phyloP scores from a whole-genome alignment of 2,797 vertebrate species.

The Neostethus bicornis region DNA sequence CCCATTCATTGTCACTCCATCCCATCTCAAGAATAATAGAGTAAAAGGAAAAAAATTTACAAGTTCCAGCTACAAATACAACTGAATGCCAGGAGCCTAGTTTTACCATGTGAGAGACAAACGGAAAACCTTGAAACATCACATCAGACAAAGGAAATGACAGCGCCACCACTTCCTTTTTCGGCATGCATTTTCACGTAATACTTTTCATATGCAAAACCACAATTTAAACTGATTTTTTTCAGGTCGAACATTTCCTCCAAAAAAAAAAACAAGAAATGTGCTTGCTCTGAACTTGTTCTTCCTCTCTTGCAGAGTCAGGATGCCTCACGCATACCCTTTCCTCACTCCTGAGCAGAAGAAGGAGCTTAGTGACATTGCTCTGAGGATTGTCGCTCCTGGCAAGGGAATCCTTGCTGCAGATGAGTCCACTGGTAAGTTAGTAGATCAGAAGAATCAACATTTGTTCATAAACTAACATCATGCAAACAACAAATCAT shows the following conservation, averaged over 20 bases:
- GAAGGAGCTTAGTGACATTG: conserved; percentile 92
- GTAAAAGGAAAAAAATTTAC: background rate
- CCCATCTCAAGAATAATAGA: too few species aligned
- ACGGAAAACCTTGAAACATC: background rate
- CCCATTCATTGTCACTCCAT: conserved; percentile 32
- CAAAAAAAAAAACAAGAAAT: fast-evolving
- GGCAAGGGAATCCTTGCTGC: conserved; percentile 94
- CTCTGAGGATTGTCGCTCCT: conserved; percentile 85
- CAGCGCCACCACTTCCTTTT: conserved; percentile 46
- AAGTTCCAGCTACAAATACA: background rate
- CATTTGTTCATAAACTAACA: background rate
- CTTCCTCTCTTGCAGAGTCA: conserved; percentile 54
- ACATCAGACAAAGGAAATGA: too few species aligned
- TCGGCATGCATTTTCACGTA: background rate
- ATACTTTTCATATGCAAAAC: conserved; percentile 4
- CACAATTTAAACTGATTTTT: background rate
- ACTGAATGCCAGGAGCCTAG: background rate
- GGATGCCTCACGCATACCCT: conserved; percentile 88
- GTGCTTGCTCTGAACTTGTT: background rate
- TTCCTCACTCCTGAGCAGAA: conserved; percentile 92
- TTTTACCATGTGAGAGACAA: background rate
- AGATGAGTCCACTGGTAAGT: conserved; percentile 89
- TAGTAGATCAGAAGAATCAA: background rate
- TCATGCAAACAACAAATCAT: background rate
- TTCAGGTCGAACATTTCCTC: background rate